Percentiles rank a stretch among this genome's conserved stretches.
These are phyloP conservation scores for Oophaga sylvatica DNA, from an alignment of 2,797 vertebrate species.

Conservation along the genomic window DNA sequence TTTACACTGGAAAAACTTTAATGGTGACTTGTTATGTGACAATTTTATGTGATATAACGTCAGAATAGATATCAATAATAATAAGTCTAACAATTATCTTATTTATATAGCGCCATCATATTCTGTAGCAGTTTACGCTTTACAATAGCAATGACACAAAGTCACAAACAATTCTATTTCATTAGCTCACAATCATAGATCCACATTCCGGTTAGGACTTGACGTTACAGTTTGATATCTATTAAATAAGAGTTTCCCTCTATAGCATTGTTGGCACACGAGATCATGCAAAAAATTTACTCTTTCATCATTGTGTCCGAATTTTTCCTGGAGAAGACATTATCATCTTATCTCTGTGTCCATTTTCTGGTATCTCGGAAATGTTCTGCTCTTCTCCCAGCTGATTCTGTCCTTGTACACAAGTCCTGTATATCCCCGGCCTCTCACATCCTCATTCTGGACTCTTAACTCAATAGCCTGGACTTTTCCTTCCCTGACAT, in stretches of 20 bases:
- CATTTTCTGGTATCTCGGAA: conserved; percentile 25
- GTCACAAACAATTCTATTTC: too few relatives aligned
- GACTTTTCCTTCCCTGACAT: conserved; percentile 37
- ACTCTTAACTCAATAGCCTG: conserved; percentile 20
- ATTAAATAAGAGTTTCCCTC: background rate
- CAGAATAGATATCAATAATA: too few relatives aligned
- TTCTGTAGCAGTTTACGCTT: too few relatives aligned
- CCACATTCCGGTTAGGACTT: too few relatives aligned
- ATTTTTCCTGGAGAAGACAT: background rate
- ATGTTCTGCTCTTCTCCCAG: background rate
- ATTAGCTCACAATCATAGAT: background rate
- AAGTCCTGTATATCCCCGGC: background rate
- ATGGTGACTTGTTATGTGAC: too few relatives aligned
- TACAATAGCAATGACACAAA: too few relatives aligned
- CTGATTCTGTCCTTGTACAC: background rate
- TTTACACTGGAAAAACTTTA: too few relatives aligned
- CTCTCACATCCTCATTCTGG: conserved; percentile 37
- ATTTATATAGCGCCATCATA: too few relatives aligned
- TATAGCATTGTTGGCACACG: background rate
- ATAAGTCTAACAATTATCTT: too few relatives aligned
- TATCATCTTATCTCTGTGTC: conserved; percentile 7
- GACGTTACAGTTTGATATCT: background rate
- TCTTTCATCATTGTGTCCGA: background rate
- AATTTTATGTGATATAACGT: too few relatives aligned
- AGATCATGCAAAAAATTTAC: background rate